Base-by-base conservation (phyloP, 2,797 vertebrate species). In the Coranthus polyacanthus region DNA sequence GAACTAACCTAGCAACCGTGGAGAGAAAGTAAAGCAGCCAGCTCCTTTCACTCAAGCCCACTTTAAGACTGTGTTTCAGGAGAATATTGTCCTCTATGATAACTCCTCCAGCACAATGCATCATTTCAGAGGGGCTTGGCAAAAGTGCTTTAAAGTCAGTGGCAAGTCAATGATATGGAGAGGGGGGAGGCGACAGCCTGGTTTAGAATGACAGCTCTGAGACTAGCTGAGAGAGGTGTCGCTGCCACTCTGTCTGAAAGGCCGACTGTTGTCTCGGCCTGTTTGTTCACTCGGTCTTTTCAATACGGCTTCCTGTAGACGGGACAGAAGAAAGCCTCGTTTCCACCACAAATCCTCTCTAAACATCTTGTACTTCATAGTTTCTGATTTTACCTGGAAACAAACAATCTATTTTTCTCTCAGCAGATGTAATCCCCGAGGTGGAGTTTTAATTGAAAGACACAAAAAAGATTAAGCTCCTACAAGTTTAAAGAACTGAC, bases 21-120 rank as follows among this genome's bases (percentile, higher is more conserved):
- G 68, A 84, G 76, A 89, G 83, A 92, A 91, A 92, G 91, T 87
- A 68, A 93, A 92, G 85, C 88, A 89, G 89, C 70, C 84, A 43
- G 67, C 68, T 68, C 77, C 66, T 84, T 92, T 29, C 90, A 90
- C 77, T 60, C 38, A 32, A 47, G 71, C 60, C 78, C 63, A 80
- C 83, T 87, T 79, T 81, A 68, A 75, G 72, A 74, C 78, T 66
- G 68, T 88, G 84, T 82, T 86, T 75, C 59, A 64, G 76, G 79
- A 85, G 84, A 88, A 83, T 79, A 80, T 86, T 82, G 88, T 86
- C 76, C 74, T 7, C 64, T 73, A 59, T 88, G 88, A 89, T 88
- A 87, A 89, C 90, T 81, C 84, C 85, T 79, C 62, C 59, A 47
- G 75, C 76, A 90, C 87, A 92, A 90, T 83, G 75, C 73, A 53